phyloP scores from a whole-genome alignment of 2,797 vertebrate species.

The Rhinoraja longicauda region DNA sequence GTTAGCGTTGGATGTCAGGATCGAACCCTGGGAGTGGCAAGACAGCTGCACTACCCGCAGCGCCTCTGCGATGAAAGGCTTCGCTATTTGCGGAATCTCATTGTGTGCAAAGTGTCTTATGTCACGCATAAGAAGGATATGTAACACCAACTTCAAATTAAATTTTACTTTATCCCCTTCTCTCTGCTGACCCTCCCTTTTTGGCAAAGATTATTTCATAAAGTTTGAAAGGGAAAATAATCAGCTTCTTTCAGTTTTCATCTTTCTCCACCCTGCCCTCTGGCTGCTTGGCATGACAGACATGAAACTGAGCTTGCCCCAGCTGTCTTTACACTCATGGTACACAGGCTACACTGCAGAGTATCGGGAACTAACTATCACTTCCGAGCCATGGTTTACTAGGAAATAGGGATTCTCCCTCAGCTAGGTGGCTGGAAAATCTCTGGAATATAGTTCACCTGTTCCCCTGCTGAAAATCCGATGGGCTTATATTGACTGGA shows the following conservation, averaged over 20 bases:
- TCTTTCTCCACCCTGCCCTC: not conserved
- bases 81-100: not conserved
- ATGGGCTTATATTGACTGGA: no score
- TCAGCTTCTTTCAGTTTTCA: not conserved
- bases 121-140: no score
- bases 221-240: not conserved
- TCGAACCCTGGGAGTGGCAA: no score
- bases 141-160: not conserved
- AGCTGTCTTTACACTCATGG: not conserved
- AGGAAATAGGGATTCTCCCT: no score
- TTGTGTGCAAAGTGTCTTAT: not conserved
- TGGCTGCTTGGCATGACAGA: not conserved
- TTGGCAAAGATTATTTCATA: not conserved
- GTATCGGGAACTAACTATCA: no score
- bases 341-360: not conserved
- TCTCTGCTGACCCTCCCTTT: not conserved
- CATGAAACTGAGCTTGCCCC: not conserved
- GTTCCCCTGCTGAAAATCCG: no score
- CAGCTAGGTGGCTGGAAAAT: no score
- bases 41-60: no score
- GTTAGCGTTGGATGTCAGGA: no score
- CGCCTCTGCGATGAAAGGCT: not conserved
- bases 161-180: conserved; percentile 9
- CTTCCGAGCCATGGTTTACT: no score
- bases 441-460: no score